Conservation (phyloP, 1,140 invertebrate species). For the Platyura marginata region DNA sequence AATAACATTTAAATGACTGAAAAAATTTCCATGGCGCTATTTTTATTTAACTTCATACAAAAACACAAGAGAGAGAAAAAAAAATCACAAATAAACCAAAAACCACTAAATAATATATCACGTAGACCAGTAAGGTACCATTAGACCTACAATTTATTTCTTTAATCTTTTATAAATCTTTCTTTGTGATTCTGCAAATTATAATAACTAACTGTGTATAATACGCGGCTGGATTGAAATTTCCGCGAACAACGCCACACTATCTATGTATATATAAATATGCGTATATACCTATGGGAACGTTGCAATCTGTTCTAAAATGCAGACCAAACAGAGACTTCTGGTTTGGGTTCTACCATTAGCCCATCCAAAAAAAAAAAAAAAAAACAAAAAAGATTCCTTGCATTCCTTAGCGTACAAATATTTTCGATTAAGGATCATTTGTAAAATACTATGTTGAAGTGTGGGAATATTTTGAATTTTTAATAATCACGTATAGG, state of each 20-base stretch:
- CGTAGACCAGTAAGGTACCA: neutral
- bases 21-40: too few species aligned
- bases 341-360: neutral
- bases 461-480: neutral
- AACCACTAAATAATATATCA: neutral
- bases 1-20: too few species aligned
- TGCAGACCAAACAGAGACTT: neutral
- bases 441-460: neutral
- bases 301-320: too few species aligned
- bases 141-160: neutral
- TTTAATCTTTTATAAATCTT: neutral
- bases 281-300: neutral
- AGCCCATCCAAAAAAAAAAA: neutral
- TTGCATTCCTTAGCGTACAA: neutral
- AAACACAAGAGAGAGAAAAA: too few species aligned
- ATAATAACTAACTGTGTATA: neutral
- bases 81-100: too few species aligned
- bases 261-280: neutral
- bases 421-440: conserved; percentile 1
- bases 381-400: neutral
- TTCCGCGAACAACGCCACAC: neutral
- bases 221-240: neutral
- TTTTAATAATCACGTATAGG: neutral
- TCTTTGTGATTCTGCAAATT: neutral
- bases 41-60: too few species aligned